phyloP scores from a whole-genome alignment of 2,113 vertebrate genomes.

The Zosterops pallidus region DNA sequence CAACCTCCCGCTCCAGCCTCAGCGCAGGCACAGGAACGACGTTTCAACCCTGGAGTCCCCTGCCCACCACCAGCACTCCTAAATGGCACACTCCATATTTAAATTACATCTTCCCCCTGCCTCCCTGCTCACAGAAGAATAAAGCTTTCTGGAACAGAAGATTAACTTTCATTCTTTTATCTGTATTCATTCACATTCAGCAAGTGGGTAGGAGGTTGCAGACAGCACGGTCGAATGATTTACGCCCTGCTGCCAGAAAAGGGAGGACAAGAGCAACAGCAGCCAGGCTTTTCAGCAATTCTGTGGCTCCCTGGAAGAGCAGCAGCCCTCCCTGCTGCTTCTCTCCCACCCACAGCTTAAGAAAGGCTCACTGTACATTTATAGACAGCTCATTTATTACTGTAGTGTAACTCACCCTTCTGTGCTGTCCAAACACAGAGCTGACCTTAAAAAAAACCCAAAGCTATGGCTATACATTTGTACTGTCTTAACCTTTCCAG shows the following conservation, averaged over 20 bases:
- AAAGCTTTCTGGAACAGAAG: constrained; percentile 38
- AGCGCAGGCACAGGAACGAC: not conserved
- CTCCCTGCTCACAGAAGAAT: not conserved
- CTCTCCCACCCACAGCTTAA: constrained; percentile 8
- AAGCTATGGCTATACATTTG: not conserved
- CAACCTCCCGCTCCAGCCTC: not conserved
- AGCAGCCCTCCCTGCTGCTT: not conserved
- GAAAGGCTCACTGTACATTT: not conserved
- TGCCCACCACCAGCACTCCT: not conserved
- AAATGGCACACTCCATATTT: not conserved
- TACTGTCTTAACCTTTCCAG: not conserved
- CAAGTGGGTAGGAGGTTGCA: not conserved
- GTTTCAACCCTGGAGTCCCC: not conserved
- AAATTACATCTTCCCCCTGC: not conserved
- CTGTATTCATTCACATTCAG: not conserved
- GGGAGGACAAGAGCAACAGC: constrained; percentile 21
- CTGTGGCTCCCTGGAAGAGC: not conserved
- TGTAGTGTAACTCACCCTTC: not conserved
- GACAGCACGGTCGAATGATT: constrained; percentile 1
- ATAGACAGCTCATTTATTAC: not conserved
- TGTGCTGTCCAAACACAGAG: not conserved
- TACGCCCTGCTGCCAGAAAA: not conserved
- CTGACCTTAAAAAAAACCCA: not conserved
- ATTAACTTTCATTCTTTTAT: constrained; percentile 49
- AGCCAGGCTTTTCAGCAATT: not conserved